These are phyloP conservation scores for Chironomus tepperi DNA, from an alignment of 1,140 invertebrate genomes.

Conservation along the genomic window DNA sequence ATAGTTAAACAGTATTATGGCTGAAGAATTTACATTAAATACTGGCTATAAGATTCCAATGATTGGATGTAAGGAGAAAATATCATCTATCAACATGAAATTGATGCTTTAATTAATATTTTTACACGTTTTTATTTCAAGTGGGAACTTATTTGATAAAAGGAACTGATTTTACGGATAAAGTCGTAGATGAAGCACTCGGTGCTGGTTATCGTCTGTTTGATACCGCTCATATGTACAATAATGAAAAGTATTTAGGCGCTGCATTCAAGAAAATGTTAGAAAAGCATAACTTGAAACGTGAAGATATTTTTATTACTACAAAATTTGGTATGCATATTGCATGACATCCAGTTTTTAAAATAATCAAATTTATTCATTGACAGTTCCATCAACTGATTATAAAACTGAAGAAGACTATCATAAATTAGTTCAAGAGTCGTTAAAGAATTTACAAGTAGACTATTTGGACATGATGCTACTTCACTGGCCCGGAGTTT, in stretches of 20 bases:
- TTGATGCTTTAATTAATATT: too few species aligned
- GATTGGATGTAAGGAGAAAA: slow-evolving; percentile 24
- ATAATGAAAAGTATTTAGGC: slow-evolving; percentile 49
- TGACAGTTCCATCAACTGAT: slow-evolving; percentile 3
- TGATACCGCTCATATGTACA: slow-evolving; percentile 49
- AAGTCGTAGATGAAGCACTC: slow-evolving; percentile 32
- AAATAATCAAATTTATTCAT: background rate
- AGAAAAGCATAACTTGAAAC: slow-evolving; percentile 38
- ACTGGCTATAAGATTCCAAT: slow-evolving; percentile 29
- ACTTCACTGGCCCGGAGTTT: background rate
- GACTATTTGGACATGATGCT: background rate
- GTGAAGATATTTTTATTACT: slow-evolving; percentile 50
- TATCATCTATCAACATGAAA: background rate
- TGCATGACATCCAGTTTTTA: background rate
- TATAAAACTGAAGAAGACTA: slow-evolving; percentile 19
- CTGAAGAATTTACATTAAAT: slow-evolving; percentile 17
- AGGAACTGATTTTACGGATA: slow-evolving; percentile 29
- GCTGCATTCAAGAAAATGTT: slow-evolving; percentile 40
- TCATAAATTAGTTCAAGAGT: background rate
- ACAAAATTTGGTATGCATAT: slow-evolving; percentile 39
- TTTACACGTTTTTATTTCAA: background rate
- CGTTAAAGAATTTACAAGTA: background rate
- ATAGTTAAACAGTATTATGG: background rate
- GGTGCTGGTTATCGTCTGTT: slow-evolving; percentile 33
- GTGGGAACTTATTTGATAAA: slow-evolving; percentile 34